Conservation (phyloP, 1,140 invertebrate species). For the Cherax quadricarinatus region DNA sequence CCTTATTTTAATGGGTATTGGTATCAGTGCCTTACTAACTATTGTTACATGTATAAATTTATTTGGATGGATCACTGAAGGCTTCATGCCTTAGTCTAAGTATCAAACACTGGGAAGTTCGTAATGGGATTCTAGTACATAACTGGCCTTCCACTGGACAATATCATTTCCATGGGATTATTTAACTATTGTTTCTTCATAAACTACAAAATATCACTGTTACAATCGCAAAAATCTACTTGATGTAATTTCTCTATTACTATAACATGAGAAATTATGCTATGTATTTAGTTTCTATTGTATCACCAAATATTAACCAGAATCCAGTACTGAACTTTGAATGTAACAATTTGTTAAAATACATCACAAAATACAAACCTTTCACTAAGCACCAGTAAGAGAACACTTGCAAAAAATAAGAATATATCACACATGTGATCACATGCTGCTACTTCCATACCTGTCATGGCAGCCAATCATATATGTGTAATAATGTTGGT, state of each 20-base stretch:
- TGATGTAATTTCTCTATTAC: not conserved
- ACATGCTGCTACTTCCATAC: not conserved
- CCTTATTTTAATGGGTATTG: conserved; percentile 7
- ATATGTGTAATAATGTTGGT: too few relatives aligned
- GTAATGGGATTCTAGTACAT: conserved; percentile 1
- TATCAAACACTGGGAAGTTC: conserved; percentile 16
- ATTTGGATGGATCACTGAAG: conserved; percentile 30
- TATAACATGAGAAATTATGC: not conserved
- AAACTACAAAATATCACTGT: not conserved
- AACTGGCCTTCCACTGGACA: not conserved
- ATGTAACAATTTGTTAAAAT: not conserved
- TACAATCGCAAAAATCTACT: not conserved
- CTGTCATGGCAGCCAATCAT: not conserved
- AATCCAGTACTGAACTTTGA: not conserved
- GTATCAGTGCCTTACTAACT: conserved; percentile 27
- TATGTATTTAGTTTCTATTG: not conserved
- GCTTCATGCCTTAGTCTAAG: conserved; percentile 23
- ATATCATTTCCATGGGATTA: not conserved
- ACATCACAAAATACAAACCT: not conserved
- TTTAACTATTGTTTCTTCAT: not conserved
- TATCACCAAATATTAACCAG: not conserved
- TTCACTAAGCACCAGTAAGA: not conserved
- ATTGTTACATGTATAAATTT: not conserved
- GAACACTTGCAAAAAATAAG: not conserved
- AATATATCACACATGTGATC: not conserved